Percentiles rank a stretch among this genome's conserved stretches.
These are phyloP conservation scores for Phymorhynchus buccinoides DNA, from an alignment of 1,140 invertebrate genomes.

Conservation along the genomic window DNA sequence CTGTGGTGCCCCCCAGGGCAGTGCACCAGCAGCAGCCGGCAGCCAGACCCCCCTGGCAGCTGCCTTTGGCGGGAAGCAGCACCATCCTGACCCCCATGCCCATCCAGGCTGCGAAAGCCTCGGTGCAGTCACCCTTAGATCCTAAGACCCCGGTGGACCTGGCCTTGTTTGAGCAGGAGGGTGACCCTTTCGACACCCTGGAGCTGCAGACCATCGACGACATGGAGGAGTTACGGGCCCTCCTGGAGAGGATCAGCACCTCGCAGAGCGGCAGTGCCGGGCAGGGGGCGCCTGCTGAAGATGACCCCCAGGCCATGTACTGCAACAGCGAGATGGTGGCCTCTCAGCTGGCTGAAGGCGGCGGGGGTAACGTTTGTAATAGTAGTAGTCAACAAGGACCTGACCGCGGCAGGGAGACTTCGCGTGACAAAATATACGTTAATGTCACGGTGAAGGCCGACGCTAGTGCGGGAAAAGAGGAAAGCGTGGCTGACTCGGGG, in stretches of 20 bases:
- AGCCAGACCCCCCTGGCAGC: slow-evolving; percentile 27
- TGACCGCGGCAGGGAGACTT: neutral
- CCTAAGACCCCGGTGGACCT: slow-evolving; percentile 51
- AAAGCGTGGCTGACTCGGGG: neutral
- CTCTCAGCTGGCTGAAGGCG: neutral
- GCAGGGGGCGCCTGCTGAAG: slow-evolving; percentile 12
- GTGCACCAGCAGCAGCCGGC: neutral
- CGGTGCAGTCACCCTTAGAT: neutral
- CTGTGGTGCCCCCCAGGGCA: neutral
- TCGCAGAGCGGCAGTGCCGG: slow-evolving; percentile 19
- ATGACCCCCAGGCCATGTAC: neutral
- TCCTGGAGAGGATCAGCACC: slow-evolving; percentile 36
- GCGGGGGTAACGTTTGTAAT: no score
- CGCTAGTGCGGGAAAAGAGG: neutral
- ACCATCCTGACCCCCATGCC: slow-evolving; percentile 56
- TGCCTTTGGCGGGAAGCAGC: slow-evolving; percentile 41
- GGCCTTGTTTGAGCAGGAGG: slow-evolving; percentile 60
- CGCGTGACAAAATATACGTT: neutral
- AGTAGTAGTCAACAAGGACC: no score
- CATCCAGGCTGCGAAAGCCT: slow-evolving; percentile 31
- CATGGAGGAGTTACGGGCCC: slow-evolving; percentile 57
- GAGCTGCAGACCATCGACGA: slow-evolving; percentile 63
- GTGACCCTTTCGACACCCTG: slow-evolving; percentile 63
- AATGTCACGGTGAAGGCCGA: neutral
- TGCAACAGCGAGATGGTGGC: neutral